Percentiles rank a stretch among this genome's conserved stretches.
phyloP scores from a whole-genome alignment of 2,888 invertebrate species.

The Lasioglossum morio region DNA sequence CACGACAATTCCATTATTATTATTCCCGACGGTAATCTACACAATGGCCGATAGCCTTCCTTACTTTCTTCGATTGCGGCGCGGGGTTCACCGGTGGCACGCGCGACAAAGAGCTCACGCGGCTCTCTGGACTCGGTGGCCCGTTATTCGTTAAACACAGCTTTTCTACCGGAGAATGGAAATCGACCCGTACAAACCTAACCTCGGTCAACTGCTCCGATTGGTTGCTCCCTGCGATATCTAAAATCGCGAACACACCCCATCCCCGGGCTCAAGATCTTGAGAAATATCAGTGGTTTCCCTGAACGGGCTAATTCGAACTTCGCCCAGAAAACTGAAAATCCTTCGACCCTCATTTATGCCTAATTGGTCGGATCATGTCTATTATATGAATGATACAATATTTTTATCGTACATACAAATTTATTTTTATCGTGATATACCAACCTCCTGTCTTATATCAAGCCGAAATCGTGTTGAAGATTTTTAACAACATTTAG shows the following conservation, averaged over 20 bases:
- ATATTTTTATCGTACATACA: too few relatives aligned
- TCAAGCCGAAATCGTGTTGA: too few relatives aligned
- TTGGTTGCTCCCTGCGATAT: constrained; percentile 9
- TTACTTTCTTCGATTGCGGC: constrained; percentile 66
- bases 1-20: constrained; percentile 72
- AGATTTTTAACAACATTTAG: too few relatives aligned
- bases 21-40: constrained; percentile 52
- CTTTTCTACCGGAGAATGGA: constrained; percentile 41
- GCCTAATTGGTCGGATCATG: too few relatives aligned
- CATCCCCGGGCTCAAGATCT: background rate
- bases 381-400: too few relatives aligned
- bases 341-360: too few relatives aligned
- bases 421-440: too few relatives aligned
- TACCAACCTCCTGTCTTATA: too few relatives aligned
- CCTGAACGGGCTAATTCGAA: too few relatives aligned
- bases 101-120: constrained; percentile 63
- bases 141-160: constrained; percentile 35
- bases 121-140: constrained; percentile 26
- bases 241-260: background rate
- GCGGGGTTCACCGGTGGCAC: constrained; percentile 35
- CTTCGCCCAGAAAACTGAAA: too few relatives aligned
- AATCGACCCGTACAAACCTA: constrained; percentile 28
- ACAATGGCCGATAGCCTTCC: constrained; percentile 68
- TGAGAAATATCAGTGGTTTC: background rate
- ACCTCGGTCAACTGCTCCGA: constrained; percentile 25